Evolutionary conservation across 2,113 vertebrate genomes (phyloP).

Genomic region (Leptodactylus fuscus): DNA sequence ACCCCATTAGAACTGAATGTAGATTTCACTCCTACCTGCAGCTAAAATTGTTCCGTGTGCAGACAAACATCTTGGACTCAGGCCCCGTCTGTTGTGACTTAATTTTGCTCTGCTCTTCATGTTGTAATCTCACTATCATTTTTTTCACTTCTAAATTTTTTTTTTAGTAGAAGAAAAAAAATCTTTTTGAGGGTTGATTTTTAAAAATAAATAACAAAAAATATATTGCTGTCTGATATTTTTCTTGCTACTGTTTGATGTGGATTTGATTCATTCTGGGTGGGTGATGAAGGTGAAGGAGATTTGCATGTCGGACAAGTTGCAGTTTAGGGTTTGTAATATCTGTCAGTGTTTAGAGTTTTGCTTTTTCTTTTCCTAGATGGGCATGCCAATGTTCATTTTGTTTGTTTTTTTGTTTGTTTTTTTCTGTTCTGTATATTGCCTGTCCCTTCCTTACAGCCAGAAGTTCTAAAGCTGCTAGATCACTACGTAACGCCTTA

Average conservation of each 20-base stretch:
- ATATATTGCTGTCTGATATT: conserved; percentile 67
- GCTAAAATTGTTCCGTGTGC: conserved; percentile 54
- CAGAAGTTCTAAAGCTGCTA: conserved; percentile 99
- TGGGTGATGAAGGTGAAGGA: conserved; percentile 52
- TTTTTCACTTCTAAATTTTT: conserved; percentile 72
- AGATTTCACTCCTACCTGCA: conserved; percentile 21
- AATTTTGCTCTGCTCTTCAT: conserved; percentile 46
- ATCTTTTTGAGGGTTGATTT: conserved; percentile 65
- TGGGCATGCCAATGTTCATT: conserved; percentile 99
- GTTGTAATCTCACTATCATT: conserved; percentile 41
- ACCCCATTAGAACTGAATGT: neutral
- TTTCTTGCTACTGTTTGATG: conserved; percentile 70
- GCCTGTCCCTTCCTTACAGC: conserved; percentile 99
- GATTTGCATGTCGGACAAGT: conserved; percentile 99
- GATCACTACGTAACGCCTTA: conserved; percentile 99
- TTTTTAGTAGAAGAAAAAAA: conserved; percentile 72
- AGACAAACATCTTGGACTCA: neutral
- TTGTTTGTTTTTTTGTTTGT: conserved; percentile 73
- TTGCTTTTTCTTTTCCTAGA: conserved; percentile 96
- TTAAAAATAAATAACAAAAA: neutral
- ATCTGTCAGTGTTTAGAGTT: conserved; percentile 99
- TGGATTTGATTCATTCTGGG: conserved; percentile 42
- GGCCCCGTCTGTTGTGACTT: conserved; percentile 45
- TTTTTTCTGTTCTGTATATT: conserved; percentile 88
- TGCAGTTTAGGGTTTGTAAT: conserved; percentile 99